A percentile compares a stretch with the other conserved stretches of the same genome.
phyloP scores from a whole-genome alignment of 2,888 invertebrate genomes.

The Noctuana brunneofusca region DNA sequence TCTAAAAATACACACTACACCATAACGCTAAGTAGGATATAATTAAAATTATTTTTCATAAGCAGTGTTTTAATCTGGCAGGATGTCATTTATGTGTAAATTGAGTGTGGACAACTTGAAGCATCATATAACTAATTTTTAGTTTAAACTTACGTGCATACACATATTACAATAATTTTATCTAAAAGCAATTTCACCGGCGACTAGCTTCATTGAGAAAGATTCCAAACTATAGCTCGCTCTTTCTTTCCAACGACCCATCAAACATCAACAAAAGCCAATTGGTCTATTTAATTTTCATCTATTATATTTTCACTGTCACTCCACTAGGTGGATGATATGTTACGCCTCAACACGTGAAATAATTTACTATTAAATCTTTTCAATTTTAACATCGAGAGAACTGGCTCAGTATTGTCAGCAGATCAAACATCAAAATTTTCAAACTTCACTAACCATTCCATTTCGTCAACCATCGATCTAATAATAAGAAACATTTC shows the following conservation, averaged over 20 bases:
- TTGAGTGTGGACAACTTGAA: slow-evolving; percentile 80
- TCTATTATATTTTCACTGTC: slow-evolving; percentile 57
- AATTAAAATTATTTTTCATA: slow-evolving; percentile 76
- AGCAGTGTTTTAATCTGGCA: slow-evolving; percentile 79
- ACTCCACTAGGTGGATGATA: slow-evolving; percentile 79
- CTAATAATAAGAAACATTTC: slow-evolving; percentile 72
- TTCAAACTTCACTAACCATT: slow-evolving; percentile 64
- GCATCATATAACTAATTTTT: slow-evolving; percentile 76
- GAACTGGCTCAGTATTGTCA: slow-evolving; percentile 74
- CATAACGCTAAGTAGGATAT: slow-evolving; percentile 78
- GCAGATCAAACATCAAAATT: slow-evolving; percentile 64
- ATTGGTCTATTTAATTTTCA: slow-evolving; percentile 57
- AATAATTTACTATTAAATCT: slow-evolving; percentile 79
- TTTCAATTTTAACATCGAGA: slow-evolving; percentile 70
- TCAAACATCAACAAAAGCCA: slow-evolving; percentile 46
- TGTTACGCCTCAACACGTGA: slow-evolving; percentile 62
- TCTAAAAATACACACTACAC: slow-evolving; percentile 81
- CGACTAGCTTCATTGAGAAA: slow-evolving; percentile 80
- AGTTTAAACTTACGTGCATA: slow-evolving; percentile 75
- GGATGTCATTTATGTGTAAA: slow-evolving; percentile 79
- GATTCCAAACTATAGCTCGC: slow-evolving; percentile 73
- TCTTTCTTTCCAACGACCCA: slow-evolving; percentile 31
- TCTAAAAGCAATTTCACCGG: slow-evolving; percentile 75
- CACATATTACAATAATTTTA: slow-evolving; percentile 66
- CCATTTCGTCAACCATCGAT: slow-evolving; percentile 49